Conservation (phyloP, 1,140 invertebrate genomes). For the Conus betulinus region DNA sequence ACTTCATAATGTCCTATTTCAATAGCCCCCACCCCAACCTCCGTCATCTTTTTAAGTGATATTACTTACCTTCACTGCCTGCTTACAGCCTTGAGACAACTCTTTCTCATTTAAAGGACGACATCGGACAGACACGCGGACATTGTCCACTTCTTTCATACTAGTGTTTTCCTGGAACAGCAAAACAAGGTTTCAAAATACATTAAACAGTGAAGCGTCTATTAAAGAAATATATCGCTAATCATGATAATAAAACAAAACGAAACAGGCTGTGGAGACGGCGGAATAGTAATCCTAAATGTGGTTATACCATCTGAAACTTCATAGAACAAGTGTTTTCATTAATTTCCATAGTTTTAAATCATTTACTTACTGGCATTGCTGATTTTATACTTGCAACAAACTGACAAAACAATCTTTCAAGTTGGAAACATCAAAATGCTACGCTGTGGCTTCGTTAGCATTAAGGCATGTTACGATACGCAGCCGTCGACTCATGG, state of each 20-base stretch:
- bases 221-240: no score
- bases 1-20: no score
- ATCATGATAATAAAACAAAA: no score
- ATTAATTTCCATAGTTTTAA: not conserved
- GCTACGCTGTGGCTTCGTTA: not conserved
- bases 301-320: no score
- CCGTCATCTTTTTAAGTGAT: no score
- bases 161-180: conserved; percentile 54
- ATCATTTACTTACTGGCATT: not conserved
- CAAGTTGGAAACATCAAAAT: not conserved
- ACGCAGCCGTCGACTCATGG: not conserved
- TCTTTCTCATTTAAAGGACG: conserved; percentile 92
- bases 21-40: no score
- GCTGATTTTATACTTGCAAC: not conserved
- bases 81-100: conserved; percentile 81
- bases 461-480: not conserved
- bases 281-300: no score
- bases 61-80: conserved; percentile 75
- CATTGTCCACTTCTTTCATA: conserved; percentile 80
- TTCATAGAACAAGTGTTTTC: no score
- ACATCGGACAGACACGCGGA: conserved; percentile 93
- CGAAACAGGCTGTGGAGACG: no score
- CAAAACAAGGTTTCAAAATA: no score
- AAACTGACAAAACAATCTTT: not conserved
- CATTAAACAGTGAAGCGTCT: no score